Percentiles rank a stretch among this genome's conserved stretches.
Conservation (phyloP, 2,888 invertebrate genomes). For the Ormyrus thymus region DNA sequence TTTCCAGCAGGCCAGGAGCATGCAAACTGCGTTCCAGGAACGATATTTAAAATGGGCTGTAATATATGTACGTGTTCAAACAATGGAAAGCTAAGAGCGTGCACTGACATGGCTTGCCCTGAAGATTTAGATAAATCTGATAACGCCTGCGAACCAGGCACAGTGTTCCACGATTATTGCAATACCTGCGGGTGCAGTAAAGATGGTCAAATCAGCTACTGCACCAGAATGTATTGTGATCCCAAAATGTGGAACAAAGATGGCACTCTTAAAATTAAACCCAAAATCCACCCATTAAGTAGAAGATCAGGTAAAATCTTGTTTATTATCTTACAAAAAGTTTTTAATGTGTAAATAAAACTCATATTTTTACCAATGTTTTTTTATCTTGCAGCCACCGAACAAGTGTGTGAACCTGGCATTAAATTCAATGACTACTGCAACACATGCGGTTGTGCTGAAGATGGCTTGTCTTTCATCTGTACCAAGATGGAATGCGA, state of each 20-base stretch:
- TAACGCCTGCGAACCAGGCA: slow-evolving; percentile 16
- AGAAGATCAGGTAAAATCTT: too few species aligned
- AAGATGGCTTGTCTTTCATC: slow-evolving; percentile 75
- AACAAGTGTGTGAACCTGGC: neutral
- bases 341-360: too few species aligned
- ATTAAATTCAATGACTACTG: slow-evolving; percentile 75
- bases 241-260: neutral
- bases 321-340: too few species aligned
- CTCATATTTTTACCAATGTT: too few species aligned
- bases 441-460: slow-evolving; percentile 77
- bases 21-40: neutral
- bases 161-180: slow-evolving; percentile 76
- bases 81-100: slow-evolving; percentile 17
- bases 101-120: slow-evolving; percentile 15
- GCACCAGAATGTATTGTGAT: slow-evolving; percentile 71
- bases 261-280: neutral
- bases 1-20: neutral
- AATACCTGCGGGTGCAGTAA: slow-evolving; percentile 77
- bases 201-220: slow-evolving; percentile 75
- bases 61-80: slow-evolving; percentile 28
- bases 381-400: too few species aligned
- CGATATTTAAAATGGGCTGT: slow-evolving; percentile 27
- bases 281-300: too few species aligned
- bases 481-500: slow-evolving; percentile 73
- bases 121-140: neutral